phyloP scores from a whole-genome alignment of 2,888 invertebrate species.

The Sphecodes monilicornis region DNA sequence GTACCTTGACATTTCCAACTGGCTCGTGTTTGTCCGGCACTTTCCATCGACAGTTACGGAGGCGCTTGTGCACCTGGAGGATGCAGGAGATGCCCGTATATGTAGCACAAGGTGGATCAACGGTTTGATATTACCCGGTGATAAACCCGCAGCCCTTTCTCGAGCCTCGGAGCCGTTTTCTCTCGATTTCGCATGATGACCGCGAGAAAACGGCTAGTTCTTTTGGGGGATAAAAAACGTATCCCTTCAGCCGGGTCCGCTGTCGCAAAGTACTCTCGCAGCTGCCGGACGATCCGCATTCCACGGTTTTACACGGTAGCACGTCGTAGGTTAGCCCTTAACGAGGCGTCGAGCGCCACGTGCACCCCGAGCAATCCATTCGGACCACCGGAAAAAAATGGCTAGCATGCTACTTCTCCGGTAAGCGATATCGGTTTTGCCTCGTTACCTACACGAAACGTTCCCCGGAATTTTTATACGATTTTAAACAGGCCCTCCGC shows the following conservation, averaged over 20 bases:
- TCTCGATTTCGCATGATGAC: conserved; percentile 50
- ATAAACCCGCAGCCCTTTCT: conserved; percentile 36
- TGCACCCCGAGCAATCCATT: conserved; percentile 46
- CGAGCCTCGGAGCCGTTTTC: conserved; percentile 13
- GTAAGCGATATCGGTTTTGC: conserved; percentile 20
- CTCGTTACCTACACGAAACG: conserved; percentile 28
- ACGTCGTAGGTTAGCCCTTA: conserved; percentile 64
- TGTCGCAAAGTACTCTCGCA: conserved; percentile 50
- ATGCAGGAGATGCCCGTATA: conserved; percentile 47
- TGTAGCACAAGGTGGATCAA: conserved; percentile 56
- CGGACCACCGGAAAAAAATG: conserved; percentile 35
- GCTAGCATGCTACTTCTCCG: not conserved
- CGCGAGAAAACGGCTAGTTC: conserved; percentile 50
- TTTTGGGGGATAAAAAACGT: conserved; percentile 35
- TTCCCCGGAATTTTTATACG: conserved; percentile 37
- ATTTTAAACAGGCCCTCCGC: conserved; percentile 29
- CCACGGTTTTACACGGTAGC: conserved; percentile 61
- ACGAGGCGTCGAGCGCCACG: conserved; percentile 51
- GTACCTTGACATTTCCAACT: conserved; percentile 39
- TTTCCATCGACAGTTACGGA: conserved; percentile 51
- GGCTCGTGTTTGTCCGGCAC: conserved; percentile 55
- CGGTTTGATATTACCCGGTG: conserved; percentile 60
- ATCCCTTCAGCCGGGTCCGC: conserved; percentile 14
- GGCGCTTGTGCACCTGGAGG: conserved; percentile 56
- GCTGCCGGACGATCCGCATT: conserved; percentile 68